phyloP scores from a whole-genome alignment of 2,797 vertebrate genomes.

The Sternarchorhynchus goeldii region DNA sequence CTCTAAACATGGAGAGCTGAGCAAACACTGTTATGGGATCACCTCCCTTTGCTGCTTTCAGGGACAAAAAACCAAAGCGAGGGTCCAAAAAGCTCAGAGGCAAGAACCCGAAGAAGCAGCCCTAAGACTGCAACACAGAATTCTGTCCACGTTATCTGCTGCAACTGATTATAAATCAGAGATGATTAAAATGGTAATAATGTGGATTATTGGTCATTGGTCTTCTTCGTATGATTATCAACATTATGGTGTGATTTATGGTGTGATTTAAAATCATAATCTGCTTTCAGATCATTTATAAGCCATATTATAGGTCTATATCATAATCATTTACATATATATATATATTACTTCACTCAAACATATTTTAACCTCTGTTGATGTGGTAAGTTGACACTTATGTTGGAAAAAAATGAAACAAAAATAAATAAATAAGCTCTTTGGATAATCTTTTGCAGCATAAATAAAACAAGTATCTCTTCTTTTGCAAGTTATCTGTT shows the following conservation, averaged over 20 bases:
- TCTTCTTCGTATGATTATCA: background rate
- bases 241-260: background rate
- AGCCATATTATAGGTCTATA: too few species aligned
- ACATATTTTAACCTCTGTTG: background rate
- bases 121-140: background rate
- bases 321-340: too few species aligned
- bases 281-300: too few species aligned
- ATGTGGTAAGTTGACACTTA: background rate
- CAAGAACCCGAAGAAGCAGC: constrained; percentile 13
- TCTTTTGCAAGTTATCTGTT: background rate
- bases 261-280: too few species aligned
- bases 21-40: background rate
- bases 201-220: background rate
- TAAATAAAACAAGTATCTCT: constrained; percentile 1
- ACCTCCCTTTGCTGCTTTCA: background rate
- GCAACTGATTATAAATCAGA: background rate
- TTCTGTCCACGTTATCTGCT: background rate
- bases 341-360: background rate
- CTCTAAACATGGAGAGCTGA: background rate
- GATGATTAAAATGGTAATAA: background rate
- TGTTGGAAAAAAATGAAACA: background rate
- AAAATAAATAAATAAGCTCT: background rate
- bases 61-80: constrained; percentile 15
- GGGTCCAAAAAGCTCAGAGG: background rate
- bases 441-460: background rate